Evolutionary conservation across 2,113 vertebrate genomes (phyloP), one percentile per base, ranked within the genome.

Genomic region (Datnioides undecimradiatus): DNA sequence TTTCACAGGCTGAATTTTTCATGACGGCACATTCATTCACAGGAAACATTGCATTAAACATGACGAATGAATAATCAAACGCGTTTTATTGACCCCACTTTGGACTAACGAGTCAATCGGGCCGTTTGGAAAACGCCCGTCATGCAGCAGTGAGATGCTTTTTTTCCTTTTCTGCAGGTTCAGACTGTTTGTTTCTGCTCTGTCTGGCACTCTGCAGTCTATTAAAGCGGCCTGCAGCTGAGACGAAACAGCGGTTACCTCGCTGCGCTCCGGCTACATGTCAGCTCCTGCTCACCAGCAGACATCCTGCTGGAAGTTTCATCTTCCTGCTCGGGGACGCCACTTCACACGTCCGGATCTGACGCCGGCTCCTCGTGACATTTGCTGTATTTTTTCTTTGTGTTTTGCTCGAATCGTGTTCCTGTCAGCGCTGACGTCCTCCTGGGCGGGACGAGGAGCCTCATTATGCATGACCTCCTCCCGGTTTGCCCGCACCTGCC

Each of bases 401-500:
- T 27, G 19, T 80, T 79, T 79, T n/a, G 45, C 36, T 80, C 49
- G 8, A 46, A 51, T 80, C 76, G 41, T 31, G 51, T 64, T 38
- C 17, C 74, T 73, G 88, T 82, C 90, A 66, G 46, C 74, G 6
- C 21, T 55, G 2, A 45, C 60, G 75, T 69, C 68, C 46, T 63
- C 41, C 51, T 58, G 58, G 77, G 49, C 46, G 14, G 62, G 65
- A 51, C 11, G 49, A 76, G 68, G n/a, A 43, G 34, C 40, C 84
- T 90, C 83, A 89, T 89, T 87, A 87, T 83, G 83, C 52, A 2
- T 66, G 76, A 87, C 87, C 88, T 80, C 78, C 73, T 69, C 71
- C 68, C 76, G 66, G 82, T 90, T 82, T 79, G 78, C 64, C 65
- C 55, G 73, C 72, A 74, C 65, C 83, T 88, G 87, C 72, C 86